A percentile compares a stretch with the other conserved stretches of the same genome.
Conservation (phyloP, 2,113 vertebrate genomes). For the Hippocampus abdominalis region DNA sequence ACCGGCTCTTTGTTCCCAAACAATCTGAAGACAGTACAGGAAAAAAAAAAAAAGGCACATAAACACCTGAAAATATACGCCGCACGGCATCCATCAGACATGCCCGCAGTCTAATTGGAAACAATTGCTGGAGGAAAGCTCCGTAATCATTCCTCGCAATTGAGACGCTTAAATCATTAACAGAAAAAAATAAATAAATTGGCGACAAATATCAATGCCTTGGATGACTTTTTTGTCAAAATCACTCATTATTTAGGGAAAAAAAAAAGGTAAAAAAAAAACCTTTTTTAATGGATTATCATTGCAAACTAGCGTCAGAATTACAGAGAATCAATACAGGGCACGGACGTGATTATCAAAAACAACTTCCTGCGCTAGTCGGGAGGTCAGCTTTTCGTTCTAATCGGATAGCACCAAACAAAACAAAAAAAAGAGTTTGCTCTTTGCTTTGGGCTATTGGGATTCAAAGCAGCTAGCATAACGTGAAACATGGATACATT, state of each 20-base stretch:
- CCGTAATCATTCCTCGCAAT: conserved; percentile 12
- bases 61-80: conserved; percentile 10
- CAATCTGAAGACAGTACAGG: background rate
- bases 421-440: conserved; percentile 33
- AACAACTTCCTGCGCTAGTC: conserved; percentile 26
- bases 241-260: conserved; percentile 11
- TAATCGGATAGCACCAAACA: conserved; percentile 50
- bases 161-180: background rate
- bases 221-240: background rate
- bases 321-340: conserved; percentile 30
- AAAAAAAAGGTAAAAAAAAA: conserved; percentile 3
- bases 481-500: background rate
- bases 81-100: conserved; percentile 30
- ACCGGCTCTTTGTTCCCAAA: conserved; percentile 27
- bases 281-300: conserved; percentile 28
- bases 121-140: conserved; percentile 14
- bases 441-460: background rate
- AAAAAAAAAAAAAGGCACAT: conserved; percentile 19
- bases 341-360: conserved; percentile 21
- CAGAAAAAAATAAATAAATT: background rate
- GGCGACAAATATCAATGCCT: background rate
- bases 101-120: conserved; percentile 23
- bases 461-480: background rate
- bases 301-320: conserved; percentile 33
- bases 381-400: conserved; percentile 9